These are phyloP conservation scores for Agonopterix arenella DNA, from an alignment of 2,888 invertebrate genomes.

Conservation along the genomic window DNA sequence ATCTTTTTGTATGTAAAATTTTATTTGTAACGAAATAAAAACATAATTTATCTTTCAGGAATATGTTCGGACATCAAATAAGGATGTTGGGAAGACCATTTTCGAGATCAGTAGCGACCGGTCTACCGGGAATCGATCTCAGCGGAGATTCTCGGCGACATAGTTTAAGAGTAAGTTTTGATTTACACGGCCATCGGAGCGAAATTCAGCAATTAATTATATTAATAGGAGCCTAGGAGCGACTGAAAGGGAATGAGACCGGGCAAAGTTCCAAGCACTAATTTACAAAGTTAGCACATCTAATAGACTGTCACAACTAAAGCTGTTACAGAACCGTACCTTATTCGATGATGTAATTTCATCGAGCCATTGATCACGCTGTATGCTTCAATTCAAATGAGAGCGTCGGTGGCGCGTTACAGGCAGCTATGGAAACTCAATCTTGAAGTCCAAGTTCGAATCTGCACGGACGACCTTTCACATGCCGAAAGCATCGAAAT, in stretches of 20 bases:
- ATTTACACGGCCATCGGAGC: not conserved
- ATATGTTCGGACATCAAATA: conserved; percentile 80
- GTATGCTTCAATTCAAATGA: not conserved
- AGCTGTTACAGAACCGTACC: not conserved
- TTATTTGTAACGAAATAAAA: conserved; percentile 44
- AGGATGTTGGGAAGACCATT: conserved; percentile 81
- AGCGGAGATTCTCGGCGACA: conserved; percentile 73
- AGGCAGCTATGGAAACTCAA: too few species aligned
- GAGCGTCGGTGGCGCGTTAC: too few species aligned
- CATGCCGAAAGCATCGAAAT: too few species aligned
- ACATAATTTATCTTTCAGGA: conserved; percentile 66
- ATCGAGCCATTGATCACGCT: not conserved
- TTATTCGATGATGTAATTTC: not conserved
- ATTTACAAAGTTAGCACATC: conserved; percentile 5
- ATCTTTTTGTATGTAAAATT: conserved; percentile 17
- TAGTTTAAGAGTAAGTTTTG: conserved; percentile 72
- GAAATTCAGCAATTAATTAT: conserved; percentile 1
- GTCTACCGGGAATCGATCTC: conserved; percentile 70
- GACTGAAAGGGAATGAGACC: not conserved
- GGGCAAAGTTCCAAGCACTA: conserved; percentile 8
- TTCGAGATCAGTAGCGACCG: conserved; percentile 79
- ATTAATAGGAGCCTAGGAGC: not conserved
- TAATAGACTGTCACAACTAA: not conserved
- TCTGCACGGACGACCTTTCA: too few species aligned
- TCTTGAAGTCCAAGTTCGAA: too few species aligned